Evolutionary conservation across 2,113 vertebrate species (phyloP), one percentile per base, ranked within the genome.

Genomic region (Amblyornis subalaris): DNA sequence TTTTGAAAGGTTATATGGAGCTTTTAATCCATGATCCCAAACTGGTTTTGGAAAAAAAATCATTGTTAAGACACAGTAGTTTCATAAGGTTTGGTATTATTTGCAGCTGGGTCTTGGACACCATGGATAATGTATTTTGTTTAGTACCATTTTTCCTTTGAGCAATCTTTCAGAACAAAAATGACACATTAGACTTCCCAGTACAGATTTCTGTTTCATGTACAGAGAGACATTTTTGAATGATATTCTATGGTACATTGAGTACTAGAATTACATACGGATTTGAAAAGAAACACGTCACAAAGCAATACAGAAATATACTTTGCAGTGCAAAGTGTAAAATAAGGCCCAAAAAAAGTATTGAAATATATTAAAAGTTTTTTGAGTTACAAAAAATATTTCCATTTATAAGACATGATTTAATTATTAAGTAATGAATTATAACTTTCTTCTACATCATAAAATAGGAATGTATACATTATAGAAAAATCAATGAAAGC

Each of bases 361-460:
- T 44, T 70, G 26, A 69, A 64, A 21, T 25, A 42, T 29, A 64
- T 21, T 48, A 38, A 40, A 67, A 12, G 2, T 28, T 50, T 23
- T 60, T 85, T 67, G 69, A 33, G 5, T 55, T 58, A 12, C 4
- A 57, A 65, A 77, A 80, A 36, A 23, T 10, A 0, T 69, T 80
- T 35, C 1, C 0, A 0, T 57, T 61, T 64, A 33, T 71, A 33
- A 60, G 42, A 36, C 6, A 66, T 4, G 0, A 53, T 35, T 70
- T 48, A 44, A 69, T 65, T 69, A 66, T 53, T 55, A 47, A 71
- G 10, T 65, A 57, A 70, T 42, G 19, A 72, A 54, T 28, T 3
- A 31, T 36, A 36, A 7, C 6, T 89, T 85, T 74, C 19, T 58
- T 48, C 5, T 77, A 45, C 9, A 38, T 48, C 4, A 48, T 33